Conservation (phyloP, 2,113 vertebrate genomes). For the Tiliqua scincoides region DNA sequence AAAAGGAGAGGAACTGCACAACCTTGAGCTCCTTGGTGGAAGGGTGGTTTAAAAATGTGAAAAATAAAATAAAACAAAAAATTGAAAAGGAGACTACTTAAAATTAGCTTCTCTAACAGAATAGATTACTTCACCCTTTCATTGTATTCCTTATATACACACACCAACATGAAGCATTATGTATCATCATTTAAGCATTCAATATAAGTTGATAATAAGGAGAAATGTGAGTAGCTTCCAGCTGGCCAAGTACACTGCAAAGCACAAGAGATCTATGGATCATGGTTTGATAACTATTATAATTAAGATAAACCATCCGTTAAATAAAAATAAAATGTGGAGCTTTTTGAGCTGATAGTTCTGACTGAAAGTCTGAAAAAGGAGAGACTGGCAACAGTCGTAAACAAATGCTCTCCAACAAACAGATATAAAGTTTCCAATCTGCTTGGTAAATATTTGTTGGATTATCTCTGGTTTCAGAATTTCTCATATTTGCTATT, state of each 20-base stretch:
- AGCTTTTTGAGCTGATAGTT: not conserved
- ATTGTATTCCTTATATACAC: not conserved
- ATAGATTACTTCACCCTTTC: not conserved
- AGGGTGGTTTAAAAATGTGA: too few relatives aligned
- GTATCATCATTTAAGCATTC: not conserved
- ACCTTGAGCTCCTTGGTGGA: too few relatives aligned
- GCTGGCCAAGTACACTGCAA: not conserved
- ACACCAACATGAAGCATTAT: not conserved
- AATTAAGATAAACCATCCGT: not conserved
- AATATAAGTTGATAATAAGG: not conserved
- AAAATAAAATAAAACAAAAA: too few relatives aligned
- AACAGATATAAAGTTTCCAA: not conserved
- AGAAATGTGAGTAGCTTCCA: not conserved
- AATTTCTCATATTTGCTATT: not conserved
- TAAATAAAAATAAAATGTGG: not conserved
- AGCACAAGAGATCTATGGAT: not conserved
- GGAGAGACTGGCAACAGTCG: not conserved
- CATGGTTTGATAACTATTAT: slow-evolving; percentile 1
- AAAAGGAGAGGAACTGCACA: too few relatives aligned
- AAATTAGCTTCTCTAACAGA: not conserved
- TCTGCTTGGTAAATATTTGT: not conserved
- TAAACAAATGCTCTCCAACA: not conserved
- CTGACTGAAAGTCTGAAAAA: not conserved
- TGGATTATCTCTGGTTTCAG: not conserved
- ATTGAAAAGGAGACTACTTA: not conserved